phyloP scores from a whole-genome alignment of 30 jellyfish, hydroid and myxozoan genomes.

The Aurelia aurita region DNA sequence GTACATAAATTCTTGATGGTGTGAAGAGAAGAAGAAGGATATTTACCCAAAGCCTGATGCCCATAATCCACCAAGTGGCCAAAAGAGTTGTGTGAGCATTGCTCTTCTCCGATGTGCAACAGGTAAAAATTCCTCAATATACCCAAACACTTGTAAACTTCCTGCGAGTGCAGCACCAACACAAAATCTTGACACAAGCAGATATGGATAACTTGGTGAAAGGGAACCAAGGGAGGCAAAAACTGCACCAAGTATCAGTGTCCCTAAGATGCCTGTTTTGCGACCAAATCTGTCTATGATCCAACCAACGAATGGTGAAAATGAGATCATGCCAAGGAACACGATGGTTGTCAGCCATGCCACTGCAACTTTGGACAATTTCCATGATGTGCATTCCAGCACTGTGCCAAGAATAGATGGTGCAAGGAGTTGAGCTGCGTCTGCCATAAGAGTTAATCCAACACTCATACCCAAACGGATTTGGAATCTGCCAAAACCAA shows the following conservation, averaged over 20 bases:
- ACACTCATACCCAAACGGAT: slow-evolving; percentile 67
- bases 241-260: slow-evolving; percentile 50
- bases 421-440: slow-evolving; percentile 67
- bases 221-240: slow-evolving; percentile 66
- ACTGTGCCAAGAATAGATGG: slow-evolving; percentile 63
- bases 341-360: slow-evolving; percentile 78
- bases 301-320: slow-evolving; percentile 64
- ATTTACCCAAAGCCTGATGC: slow-evolving; percentile 70
- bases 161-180: slow-evolving; percentile 81
- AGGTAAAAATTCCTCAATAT: slow-evolving; percentile 69
- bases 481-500: slow-evolving; percentile 75
- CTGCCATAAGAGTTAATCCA: slow-evolving; percentile 57
- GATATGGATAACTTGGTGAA: slow-evolving; percentile 65
- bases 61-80: slow-evolving; percentile 82
- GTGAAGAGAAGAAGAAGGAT: too few species aligned
- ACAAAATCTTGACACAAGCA: slow-evolving; percentile 51
- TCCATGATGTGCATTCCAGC: slow-evolving; percentile 62
- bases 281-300: slow-evolving; percentile 55
- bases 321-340: slow-evolving; percentile 64
- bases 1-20: too few species aligned
- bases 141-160: slow-evolving; percentile 70
- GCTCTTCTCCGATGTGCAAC: slow-evolving; percentile 75
- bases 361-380: slow-evolving; percentile 48
- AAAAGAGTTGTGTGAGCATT: slow-evolving; percentile 59
- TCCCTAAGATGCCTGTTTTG: slow-evolving; percentile 42